phyloP scores from a whole-genome alignment of 2,888 invertebrate genomes.

The Temnothorax rugatulus region DNA sequence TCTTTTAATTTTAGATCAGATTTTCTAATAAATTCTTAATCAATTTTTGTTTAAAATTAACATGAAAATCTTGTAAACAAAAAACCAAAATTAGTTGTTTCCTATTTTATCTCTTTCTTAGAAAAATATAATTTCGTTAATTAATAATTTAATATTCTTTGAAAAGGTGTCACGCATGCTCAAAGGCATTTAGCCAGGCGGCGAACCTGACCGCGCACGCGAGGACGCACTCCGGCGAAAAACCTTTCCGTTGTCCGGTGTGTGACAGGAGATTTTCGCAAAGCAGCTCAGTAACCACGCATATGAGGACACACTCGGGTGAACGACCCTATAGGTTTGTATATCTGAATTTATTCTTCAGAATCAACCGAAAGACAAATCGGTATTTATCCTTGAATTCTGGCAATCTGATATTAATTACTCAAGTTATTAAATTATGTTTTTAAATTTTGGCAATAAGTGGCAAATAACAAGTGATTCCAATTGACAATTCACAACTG shows the following conservation, averaged over 20 bases:
- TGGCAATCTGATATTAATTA: neutral
- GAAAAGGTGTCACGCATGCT: constrained; percentile 93
- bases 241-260: constrained; percentile 98
- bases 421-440: neutral
- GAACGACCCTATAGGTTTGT: constrained; percentile 95
- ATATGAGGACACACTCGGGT: constrained; percentile 99
- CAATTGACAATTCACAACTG: neutral
- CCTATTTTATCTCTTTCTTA: neutral
- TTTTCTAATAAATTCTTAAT: neutral
- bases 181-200: constrained; percentile 99
- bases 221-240: constrained; percentile 98
- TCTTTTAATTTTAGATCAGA: neutral
- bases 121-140: neutral
- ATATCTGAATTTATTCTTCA: neutral
- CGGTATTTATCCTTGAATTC: neutral
- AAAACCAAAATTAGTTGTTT: neutral
- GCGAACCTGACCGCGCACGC: constrained; percentile 99
- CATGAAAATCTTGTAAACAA: neutral
- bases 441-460: neutral
- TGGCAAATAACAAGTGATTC: neutral
- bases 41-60: neutral
- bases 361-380: neutral
- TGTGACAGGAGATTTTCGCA: constrained; percentile 99
- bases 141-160: constrained; percentile 18
- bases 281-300: constrained; percentile 97